Base-by-base conservation (phyloP, 2,113 vertebrate genomes). In the Rhodinocichla rosea region DNA sequence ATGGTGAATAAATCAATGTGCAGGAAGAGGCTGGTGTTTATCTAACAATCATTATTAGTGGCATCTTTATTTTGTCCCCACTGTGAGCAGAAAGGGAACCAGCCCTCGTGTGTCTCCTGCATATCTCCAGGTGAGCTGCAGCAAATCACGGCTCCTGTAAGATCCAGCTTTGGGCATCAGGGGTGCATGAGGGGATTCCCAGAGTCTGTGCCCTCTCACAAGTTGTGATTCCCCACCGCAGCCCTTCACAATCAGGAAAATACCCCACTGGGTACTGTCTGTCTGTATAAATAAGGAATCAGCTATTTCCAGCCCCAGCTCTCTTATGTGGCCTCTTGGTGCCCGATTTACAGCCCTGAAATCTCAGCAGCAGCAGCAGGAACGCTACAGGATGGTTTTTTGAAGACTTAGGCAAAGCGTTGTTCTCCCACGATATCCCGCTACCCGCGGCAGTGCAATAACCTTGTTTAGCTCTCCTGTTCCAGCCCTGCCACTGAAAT, bases 361-460 rank as follows among this genome's bases (percentile, higher is more conserved):
- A 23, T 19, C 56, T 23, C 17, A 3, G 77, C 30, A 35, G 16
- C 30, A 6, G 7, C 2, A 1, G 15, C 5, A 9, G 47, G 30
- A 79, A 79, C 1, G 37, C n/a, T 13, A 13, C 24, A 21, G 57
- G 33, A 14, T 39, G 14, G 28, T 14, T 55, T 87, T 50, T n/a
- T n/a, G 32, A 35, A 26, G 37, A 30, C 6, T 15, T 9, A 0
- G 20, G 6, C 17, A 78, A 73, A 67, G 30, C 15, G 4, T 9
- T 3, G 2, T 2, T 60, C 32, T 64, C 39, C n/a, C 15, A 6
- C 20, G 2, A 1, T 5, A 14, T 22, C 50, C 52, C 32, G 32
- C 33, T 15, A 1, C 1, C 2, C 1, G 1, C 2, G 11, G 40
- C 26, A 40, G 53, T 6, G 1, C 52, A 37, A 67, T 21, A 13